These are phyloP conservation scores for Acleris literana DNA, from an alignment of 2,888 invertebrate genomes.

Conservation along the genomic window DNA sequence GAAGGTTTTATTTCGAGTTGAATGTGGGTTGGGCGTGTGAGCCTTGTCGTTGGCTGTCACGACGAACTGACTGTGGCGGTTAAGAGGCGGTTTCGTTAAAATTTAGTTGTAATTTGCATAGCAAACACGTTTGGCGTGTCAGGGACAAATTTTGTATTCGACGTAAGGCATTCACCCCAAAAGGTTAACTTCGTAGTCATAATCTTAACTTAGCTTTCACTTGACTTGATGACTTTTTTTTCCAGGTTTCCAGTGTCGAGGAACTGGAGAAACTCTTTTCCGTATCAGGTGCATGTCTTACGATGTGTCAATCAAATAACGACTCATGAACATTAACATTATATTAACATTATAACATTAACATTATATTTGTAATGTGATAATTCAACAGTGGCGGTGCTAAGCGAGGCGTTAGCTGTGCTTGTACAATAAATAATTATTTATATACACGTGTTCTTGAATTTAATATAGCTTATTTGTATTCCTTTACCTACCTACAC, in stretches of 20 bases:
- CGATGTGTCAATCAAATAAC: conserved; percentile 50
- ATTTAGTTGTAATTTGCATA: too few relatives aligned
- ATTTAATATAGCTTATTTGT: not conserved
- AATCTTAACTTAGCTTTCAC: too few relatives aligned
- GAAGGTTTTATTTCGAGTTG: too few relatives aligned
- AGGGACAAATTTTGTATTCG: too few relatives aligned
- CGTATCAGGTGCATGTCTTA: conserved; percentile 49
- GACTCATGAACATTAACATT: conserved; percentile 31
- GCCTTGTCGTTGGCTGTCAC: too few relatives aligned
- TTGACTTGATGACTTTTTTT: not conserved
- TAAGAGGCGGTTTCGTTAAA: too few relatives aligned
- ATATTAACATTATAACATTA: too few relatives aligned
- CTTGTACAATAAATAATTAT: conserved; percentile 40
- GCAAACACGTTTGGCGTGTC: too few relatives aligned
- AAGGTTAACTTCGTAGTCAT: too few relatives aligned
- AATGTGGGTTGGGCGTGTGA: too few relatives aligned
- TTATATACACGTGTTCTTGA: conserved; percentile 7
- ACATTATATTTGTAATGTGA: conserved; percentile 36
- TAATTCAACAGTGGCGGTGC: conserved; percentile 15
- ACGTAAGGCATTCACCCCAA: too few relatives aligned
- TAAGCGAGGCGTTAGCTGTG: conserved; percentile 41
- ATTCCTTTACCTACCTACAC: not conserved
- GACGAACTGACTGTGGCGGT: too few relatives aligned
- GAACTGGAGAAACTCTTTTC: conserved; percentile 49
- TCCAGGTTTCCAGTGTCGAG: conserved; percentile 54